Evolutionary conservation across 2,888 invertebrate genomes (phyloP).

Genomic region (Eilema sororculum): DNA sequence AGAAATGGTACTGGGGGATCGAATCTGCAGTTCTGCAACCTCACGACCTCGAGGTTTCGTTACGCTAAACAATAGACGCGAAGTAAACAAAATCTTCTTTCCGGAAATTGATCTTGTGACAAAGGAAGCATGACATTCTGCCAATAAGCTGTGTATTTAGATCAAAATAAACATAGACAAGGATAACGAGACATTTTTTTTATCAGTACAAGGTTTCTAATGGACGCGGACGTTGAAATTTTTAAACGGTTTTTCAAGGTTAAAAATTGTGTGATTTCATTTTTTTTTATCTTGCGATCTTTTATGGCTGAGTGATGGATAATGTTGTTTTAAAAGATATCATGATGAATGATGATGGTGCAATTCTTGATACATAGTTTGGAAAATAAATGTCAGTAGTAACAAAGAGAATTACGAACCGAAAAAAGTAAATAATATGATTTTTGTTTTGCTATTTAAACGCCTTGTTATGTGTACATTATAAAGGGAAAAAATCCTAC

Average conservation of each 20-base stretch:
- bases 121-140: conserved; percentile 14
- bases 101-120: conserved; percentile 9
- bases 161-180: not conserved
- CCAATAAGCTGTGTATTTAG: not conserved
- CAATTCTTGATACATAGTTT: no score
- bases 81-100: not conserved
- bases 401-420: not conserved
- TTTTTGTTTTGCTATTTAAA: not conserved
- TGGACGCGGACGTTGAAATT: conserved; percentile 1
- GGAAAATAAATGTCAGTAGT: not conserved
- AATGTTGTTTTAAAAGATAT: not conserved
- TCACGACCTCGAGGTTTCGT: not conserved
- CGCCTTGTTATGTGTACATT: no score
- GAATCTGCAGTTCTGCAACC: conserved; percentile 1
- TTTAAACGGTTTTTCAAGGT: conserved; percentile 3
- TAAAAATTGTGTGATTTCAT: not conserved
- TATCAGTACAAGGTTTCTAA: not conserved
- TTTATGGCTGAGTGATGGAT: not conserved
- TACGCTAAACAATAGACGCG: not conserved
- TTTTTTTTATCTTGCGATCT: not conserved
- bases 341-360: not conserved
- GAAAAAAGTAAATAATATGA: not conserved
- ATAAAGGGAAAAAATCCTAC: no score
- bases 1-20: not conserved
- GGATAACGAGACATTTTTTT: not conserved